Base-by-base conservation (phyloP, 2,797 vertebrate species). In the Erethizon dorsatum region DNA sequence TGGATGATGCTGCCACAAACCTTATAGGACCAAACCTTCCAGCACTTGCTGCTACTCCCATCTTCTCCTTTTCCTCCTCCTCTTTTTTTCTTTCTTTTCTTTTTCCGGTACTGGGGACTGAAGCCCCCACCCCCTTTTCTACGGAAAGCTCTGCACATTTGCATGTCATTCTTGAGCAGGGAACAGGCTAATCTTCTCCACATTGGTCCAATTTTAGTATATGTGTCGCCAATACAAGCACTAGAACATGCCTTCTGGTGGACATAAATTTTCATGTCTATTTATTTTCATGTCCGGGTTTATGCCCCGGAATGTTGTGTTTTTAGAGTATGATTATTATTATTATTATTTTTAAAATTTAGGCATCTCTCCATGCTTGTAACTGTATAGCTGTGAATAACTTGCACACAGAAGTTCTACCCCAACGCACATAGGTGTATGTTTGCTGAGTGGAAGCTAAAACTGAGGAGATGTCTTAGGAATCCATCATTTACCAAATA, bases 211-310 rank as follows among this genome's bases (percentile, higher is more conserved):
- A 10, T 78, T 84, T 90, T 75, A 77, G 54, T 33, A 54, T 52
- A 1, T 20, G 24, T 52, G 26, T 33, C 77, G 15, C 56, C 26
- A 24, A 33, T 17, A 57, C 31, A 28, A 37, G 31, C 26, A 22
- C 12, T 56, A 65, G 83, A 79, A 54, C 33, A 11, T 22, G 33
- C 13, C 28, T 83, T 83, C 59, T 52, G 41, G 37, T 75, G 22
- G n/a, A 28, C 14, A 54, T n/a, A 86, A 80, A 83, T 20, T 65
- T 90, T 94, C 14, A 47, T 78, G 95, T 96, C 61, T 41, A 83
- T 20, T 65, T 90, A 41, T 41, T 41, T 41, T 94, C 14, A 52
- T 78, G 95, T 96, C 61, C 78, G 59, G 59, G 41, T 85, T 67
- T 83, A 67, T 86, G 63, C 20, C 15, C 24, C 63, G 83, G 54